phyloP scores from a whole-genome alignment of 2,797 vertebrate species.

The Carcharodon carcharias region DNA sequence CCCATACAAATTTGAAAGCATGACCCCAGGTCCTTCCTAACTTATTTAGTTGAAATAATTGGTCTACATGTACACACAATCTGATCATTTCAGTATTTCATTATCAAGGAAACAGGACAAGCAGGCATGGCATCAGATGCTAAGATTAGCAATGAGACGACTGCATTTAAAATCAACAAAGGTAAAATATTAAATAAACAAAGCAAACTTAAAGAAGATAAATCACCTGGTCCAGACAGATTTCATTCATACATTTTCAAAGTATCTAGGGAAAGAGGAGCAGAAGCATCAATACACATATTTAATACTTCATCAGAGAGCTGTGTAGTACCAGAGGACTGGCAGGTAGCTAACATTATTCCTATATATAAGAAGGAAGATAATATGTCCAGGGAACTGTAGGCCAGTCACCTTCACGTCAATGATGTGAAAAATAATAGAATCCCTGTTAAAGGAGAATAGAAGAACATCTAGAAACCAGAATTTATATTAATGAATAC shows the following conservation, averaged over 20 bases:
- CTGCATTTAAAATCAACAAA: background rate
- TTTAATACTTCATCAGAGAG: background rate
- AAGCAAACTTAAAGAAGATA: background rate
- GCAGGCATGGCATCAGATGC: background rate
- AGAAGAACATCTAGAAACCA: background rate
- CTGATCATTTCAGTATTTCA: background rate
- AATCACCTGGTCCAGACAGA: background rate
- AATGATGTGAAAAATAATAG: background rate
- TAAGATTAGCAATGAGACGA: background rate
- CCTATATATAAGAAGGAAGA: background rate
- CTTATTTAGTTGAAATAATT: conserved; percentile 14
- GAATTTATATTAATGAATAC: background rate
- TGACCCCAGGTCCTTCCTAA: background rate
- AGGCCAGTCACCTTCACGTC: background rate
- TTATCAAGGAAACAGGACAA: background rate
- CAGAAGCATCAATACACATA: background rate
- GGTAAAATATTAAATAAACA: background rate
- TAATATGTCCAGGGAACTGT: background rate
- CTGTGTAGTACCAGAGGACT: no score
- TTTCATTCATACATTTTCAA: background rate
- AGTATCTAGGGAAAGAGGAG: background rate
- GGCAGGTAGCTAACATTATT: background rate
- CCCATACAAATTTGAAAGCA: background rate
- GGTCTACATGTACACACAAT: background rate
- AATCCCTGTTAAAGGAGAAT: background rate